These are phyloP conservation scores for Hystrix brachyura DNA, from an alignment of 2,113 vertebrate species.

Conservation along the genomic window DNA sequence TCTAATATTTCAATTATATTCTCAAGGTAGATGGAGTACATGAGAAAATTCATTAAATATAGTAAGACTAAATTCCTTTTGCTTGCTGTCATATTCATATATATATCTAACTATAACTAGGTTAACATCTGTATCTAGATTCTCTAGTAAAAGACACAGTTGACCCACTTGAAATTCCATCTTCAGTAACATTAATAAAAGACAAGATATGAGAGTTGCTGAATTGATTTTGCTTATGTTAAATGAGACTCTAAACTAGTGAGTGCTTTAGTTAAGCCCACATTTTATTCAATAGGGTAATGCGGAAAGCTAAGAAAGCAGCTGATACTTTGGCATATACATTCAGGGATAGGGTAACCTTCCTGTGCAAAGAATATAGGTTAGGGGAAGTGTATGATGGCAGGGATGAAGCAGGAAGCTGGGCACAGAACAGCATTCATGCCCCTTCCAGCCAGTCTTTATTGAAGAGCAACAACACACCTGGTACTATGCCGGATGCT, in stretches of 20 bases:
- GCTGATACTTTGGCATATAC: not conserved
- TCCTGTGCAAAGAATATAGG: not conserved
- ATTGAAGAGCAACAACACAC: not conserved
- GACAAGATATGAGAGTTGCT: not conserved
- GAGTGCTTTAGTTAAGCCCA: not conserved
- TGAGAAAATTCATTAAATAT: not conserved
- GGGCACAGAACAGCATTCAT: not conserved
- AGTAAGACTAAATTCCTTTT: slow-evolving; percentile 34
- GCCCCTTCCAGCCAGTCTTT: not conserved
- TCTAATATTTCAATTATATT: slow-evolving; percentile 38
- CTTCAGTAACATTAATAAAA: not conserved
- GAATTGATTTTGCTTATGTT: not conserved
- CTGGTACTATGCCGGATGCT: not conserved
- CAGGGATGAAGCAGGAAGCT: not conserved
- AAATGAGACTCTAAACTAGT: not conserved
- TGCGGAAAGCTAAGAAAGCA: not conserved
- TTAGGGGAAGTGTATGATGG: not conserved
- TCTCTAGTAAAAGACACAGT: slow-evolving; percentile 9
- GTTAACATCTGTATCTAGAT: not conserved
- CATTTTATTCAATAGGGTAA: not conserved
- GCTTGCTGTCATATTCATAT: not conserved
- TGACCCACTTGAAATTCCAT: slow-evolving; percentile 46
- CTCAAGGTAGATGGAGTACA: slow-evolving; percentile 15
- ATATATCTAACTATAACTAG: slow-evolving; percentile 3
- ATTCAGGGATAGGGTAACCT: not conserved